Evolutionary conservation across 2,797 vertebrate species (phyloP).

Genomic region (Typhlichthys subterraneus): DNA sequence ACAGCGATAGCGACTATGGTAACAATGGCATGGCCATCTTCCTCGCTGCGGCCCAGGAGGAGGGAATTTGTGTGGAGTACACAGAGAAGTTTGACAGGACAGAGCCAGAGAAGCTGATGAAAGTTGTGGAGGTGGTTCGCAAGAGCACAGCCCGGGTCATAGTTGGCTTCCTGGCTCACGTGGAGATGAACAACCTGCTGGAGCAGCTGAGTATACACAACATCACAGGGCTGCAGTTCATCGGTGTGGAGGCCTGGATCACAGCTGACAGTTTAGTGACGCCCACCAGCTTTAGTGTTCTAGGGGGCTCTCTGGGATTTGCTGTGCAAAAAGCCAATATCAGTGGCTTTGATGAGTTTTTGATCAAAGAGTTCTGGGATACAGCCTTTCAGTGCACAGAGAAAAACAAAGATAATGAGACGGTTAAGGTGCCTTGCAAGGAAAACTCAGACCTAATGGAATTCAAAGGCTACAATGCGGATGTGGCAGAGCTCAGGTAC

Average conservation of each 20-base stretch:
- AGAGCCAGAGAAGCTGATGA: conserved; percentile 63
- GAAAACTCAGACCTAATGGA: conserved; percentile 52
- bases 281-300: conserved; percentile 63
- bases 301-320: conserved; percentile 74
- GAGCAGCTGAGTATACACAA: conserved; percentile 67
- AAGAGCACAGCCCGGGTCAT: conserved; percentile 70
- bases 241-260: conserved; percentile 79
- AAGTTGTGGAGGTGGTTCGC: conserved; percentile 71
- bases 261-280: conserved; percentile 75
- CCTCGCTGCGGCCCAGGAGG: conserved; percentile 62
- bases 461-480: conserved; percentile 57
- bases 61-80: conserved; percentile 76
- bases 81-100: conserved; percentile 68
- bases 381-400: conserved; percentile 53
- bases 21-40: conserved; percentile 79
- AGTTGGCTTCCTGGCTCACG: conserved; percentile 68
- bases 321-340: conserved; percentile 71
- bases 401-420: background rate
- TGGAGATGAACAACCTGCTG: conserved; percentile 73
- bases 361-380: conserved; percentile 69
- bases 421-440: conserved; percentile 37
- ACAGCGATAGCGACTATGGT: conserved; percentile 79
- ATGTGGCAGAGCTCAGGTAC: conserved; percentile 71
- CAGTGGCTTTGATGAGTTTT: conserved; percentile 63
- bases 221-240: conserved; percentile 72